Evolutionary conservation across 2,888 invertebrate species (phyloP).

Genomic region (Epistrophe eligans): DNA sequence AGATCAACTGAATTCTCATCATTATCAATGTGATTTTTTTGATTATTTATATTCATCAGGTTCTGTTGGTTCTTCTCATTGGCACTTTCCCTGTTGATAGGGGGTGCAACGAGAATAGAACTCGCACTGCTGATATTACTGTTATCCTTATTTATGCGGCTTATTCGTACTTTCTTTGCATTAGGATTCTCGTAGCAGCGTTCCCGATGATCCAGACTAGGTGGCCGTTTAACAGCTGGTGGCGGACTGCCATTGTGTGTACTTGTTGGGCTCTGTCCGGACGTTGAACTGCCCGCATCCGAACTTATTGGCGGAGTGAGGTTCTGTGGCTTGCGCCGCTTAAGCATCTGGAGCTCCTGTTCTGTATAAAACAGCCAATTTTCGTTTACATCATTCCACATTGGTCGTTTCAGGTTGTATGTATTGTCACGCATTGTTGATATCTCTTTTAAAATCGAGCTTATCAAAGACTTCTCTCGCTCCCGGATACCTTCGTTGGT

Average conservation of each 20-base stretch:
- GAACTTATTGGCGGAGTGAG: constrained; percentile 94
- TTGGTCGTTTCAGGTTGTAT: constrained; percentile 93
- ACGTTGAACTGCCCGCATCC: constrained; percentile 90
- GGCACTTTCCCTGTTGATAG: constrained; percentile 37
- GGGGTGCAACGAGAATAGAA: constrained; percentile 57
- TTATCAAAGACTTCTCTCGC: constrained; percentile 91
- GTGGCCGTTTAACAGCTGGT: constrained; percentile 84
- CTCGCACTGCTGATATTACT: constrained; percentile 65
- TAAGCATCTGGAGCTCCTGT: constrained; percentile 93
- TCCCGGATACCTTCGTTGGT: constrained; percentile 94
- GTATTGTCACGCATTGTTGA: constrained; percentile 94
- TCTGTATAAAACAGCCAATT: constrained; percentile 98
- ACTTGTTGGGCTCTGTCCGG: constrained; percentile 91
- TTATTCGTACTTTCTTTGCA: constrained; percentile 93
- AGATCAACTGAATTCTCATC: constrained; percentile 81
- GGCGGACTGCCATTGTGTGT: constrained; percentile 91
- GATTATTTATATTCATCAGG: constrained; percentile 58
- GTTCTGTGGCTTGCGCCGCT: constrained; percentile 96
- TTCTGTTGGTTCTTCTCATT: constrained; percentile 73
- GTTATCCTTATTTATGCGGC: constrained; percentile 89
- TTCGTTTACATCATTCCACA: constrained; percentile 97
- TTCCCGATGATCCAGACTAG: constrained; percentile 84
- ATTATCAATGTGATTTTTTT: constrained; percentile 77
- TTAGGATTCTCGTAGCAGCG: constrained; percentile 85
- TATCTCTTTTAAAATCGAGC: constrained; percentile 91